Base-by-base conservation (phyloP, 1,140 invertebrate genomes). In the Philopotamus ludificatus region DNA sequence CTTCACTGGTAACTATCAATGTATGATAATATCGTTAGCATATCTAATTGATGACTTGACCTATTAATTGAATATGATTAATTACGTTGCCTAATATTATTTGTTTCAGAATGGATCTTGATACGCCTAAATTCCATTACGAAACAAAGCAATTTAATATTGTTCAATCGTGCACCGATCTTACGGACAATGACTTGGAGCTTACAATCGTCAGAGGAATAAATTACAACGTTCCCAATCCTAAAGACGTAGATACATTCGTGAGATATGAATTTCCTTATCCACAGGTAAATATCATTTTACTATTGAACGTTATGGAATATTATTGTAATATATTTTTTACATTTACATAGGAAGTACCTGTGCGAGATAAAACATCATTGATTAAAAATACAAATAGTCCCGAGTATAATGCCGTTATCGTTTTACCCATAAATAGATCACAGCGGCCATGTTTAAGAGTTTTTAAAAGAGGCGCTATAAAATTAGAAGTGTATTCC, bases 181-280 rank as follows among this genome's bases (percentile, higher is more conserved):
- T 99, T 61, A 90, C 86, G 45, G 94, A 95, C 74, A 91, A 90
- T 75, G 95, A 97, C 70, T 79, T 97, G 61, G 93, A 98, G 81
- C 80, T 98, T 64, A 86, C 84, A 23, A 87, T 98, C 65, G 79
- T 96, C 1, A 84, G 92, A 73, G 95, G 95, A 39, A 86, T 97
- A 47, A 94, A 92, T 72, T 95, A 93, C 76, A 89, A 86, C 79
- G 91, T 92, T 25, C 76, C 86, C 62, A 90, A 92, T 76, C 86
- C 93, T 1, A 91, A 92, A 73, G 93, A 97, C 67, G 84, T 95
- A 49, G 94, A 98, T 73, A 97, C 95, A 2, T 98, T 94, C 77
- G 90, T 98, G 3, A 94, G 90, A 75, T 92, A 91, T 72, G 94
- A 97, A 75, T 94, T 98, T 79, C 95, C 95, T 1, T 94, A 88